A percentile compares a stretch with the other conserved stretches of the same genome.
phyloP scores from a whole-genome alignment of 2,888 invertebrate genomes.

The Saturnia japonica region DNA sequence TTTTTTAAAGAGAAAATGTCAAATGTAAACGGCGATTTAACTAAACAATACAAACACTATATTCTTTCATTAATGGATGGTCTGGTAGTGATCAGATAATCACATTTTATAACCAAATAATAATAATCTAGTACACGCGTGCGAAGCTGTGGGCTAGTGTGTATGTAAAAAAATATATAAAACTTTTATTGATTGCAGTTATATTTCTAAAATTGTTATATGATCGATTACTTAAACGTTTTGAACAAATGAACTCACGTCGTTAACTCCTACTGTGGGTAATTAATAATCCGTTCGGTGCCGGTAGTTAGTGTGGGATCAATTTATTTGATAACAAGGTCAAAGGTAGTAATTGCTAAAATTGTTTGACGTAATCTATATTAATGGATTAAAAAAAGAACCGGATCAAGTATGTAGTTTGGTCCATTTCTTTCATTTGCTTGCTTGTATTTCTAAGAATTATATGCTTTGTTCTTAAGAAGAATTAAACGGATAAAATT shows the following conservation, averaged over 20 bases:
- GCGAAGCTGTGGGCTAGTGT: no score
- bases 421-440: neutral
- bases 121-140: no score
- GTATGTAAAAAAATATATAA: neutral
- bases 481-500: no score
- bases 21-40: no score
- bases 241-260: constrained; percentile 9
- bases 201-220: neutral
- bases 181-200: neutral
- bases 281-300: constrained; percentile 12
- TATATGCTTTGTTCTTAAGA: neutral
- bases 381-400: constrained; percentile 19
- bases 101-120: no score
- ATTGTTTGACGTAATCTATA: constrained; percentile 21
- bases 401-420: neutral
- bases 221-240: neutral
- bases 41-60: no score
- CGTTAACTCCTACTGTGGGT: neutral
- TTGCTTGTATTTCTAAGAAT: neutral
- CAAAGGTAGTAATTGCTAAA: constrained; percentile 20
- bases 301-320: constrained; percentile 20
- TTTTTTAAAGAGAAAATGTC: no score
- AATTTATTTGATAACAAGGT: constrained; percentile 20
- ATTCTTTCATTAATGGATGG: no score
- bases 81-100: no score